Evolutionary conservation across 2,113 vertebrate species (phyloP).

Genomic region (Platichthys flesus): DNA sequence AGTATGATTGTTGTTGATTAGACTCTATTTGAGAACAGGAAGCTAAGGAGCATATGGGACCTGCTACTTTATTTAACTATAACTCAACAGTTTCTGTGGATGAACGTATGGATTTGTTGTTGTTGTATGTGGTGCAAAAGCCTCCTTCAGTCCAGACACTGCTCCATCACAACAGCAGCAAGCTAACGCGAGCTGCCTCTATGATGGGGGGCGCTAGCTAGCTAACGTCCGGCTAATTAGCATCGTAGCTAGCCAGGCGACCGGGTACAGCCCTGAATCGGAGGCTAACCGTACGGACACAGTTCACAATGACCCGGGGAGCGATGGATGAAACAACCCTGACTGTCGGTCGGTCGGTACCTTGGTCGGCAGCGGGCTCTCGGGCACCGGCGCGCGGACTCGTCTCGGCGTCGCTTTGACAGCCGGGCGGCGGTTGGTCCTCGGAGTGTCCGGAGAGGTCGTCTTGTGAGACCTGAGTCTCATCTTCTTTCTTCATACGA

Average conservation of each 20-base stretch:
- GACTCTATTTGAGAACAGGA: too few relatives aligned
- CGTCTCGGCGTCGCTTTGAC: conserved; percentile 37
- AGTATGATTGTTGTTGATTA: too few relatives aligned
- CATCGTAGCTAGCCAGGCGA: neutral
- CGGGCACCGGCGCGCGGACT: conserved; percentile 1
- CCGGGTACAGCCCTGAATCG: neutral
- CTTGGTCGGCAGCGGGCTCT: conserved; percentile 33
- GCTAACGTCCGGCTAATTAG: conserved; percentile 1
- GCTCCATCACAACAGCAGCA: neutral
- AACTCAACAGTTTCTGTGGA: too few relatives aligned
- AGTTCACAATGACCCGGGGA: too few relatives aligned
- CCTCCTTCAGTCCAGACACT: neutral
- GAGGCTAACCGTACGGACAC: neutral
- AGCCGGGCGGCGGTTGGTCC: neutral
- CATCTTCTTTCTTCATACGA: conserved; percentile 38
- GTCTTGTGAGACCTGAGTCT: conserved; percentile 69
- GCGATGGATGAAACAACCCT: neutral
- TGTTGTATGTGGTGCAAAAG: neutral
- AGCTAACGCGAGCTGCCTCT: conserved; percentile 12
- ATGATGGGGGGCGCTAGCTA: neutral
- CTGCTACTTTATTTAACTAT: too few relatives aligned
- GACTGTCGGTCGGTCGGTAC: conserved; percentile 11
- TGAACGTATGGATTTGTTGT: too few relatives aligned
- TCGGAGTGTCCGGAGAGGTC: conserved; percentile 35
- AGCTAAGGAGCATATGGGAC: too few relatives aligned